Conservation (phyloP, 1,140 invertebrate genomes). For the Mya arenaria region DNA sequence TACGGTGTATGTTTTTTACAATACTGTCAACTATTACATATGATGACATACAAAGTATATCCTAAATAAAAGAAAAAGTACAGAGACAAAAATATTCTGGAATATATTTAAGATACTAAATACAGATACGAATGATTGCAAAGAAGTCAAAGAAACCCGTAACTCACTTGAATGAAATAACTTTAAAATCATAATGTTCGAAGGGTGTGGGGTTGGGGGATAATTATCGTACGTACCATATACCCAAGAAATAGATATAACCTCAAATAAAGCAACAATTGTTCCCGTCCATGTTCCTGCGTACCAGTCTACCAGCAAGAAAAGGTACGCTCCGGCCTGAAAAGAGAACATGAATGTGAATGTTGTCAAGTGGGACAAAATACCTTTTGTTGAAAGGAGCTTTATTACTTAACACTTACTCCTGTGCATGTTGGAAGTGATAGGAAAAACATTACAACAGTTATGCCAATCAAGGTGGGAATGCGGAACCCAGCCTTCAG, state of each 20-base stretch:
- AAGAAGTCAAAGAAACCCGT: background rate
- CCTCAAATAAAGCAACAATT: slow-evolving; percentile 29
- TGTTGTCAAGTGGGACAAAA: background rate
- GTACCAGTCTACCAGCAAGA: slow-evolving; percentile 39
- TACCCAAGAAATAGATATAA: background rate
- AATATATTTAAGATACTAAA: background rate
- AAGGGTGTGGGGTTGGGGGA: background rate
- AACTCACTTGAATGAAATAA: background rate
- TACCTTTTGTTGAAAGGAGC: background rate
- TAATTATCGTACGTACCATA: background rate
- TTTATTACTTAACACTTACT: slow-evolving; percentile 2
- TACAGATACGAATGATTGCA: slow-evolving; percentile 1
- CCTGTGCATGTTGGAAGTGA: slow-evolving; percentile 28
- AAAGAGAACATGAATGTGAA: background rate
- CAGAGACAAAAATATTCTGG: background rate
- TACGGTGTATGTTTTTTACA: too few relatives aligned
- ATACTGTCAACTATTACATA: too few relatives aligned
- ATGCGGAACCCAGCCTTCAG: background rate
- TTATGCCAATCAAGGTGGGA: background rate
- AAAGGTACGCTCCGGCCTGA: slow-evolving; percentile 35
- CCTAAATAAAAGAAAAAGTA: too few relatives aligned
- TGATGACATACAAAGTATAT: too few relatives aligned
- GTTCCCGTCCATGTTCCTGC: slow-evolving; percentile 28
- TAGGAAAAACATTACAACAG: background rate
- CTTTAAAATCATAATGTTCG: too few relatives aligned